Evolutionary conservation across 2,888 invertebrate genomes (phyloP).

Genomic region (Nematopogon swammerdamellus): DNA sequence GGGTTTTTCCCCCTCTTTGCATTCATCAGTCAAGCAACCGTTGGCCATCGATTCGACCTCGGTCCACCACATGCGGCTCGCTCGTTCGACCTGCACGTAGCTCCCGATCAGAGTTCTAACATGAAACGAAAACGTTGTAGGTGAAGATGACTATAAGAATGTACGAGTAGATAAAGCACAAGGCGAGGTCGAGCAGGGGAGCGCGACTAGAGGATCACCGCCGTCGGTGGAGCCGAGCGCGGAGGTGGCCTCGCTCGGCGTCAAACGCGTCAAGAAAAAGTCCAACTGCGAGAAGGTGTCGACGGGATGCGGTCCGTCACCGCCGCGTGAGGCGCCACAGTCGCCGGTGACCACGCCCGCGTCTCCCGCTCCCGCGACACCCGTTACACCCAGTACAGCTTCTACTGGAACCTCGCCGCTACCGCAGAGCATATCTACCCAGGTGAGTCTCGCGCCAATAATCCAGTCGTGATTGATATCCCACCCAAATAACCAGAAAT

Average conservation of each 20-base stretch:
- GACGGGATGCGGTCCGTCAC: slow-evolving; percentile 60
- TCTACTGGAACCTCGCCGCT: slow-evolving; percentile 84
- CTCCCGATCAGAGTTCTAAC: slow-evolving; percentile 6
- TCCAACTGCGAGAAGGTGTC: slow-evolving; percentile 29
- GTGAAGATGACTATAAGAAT: slow-evolving; percentile 1
- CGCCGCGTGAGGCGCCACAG: slow-evolving; percentile 20
- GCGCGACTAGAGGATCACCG: background rate
- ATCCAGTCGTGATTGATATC: no score
- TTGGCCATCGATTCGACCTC: no score
- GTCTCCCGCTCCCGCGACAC: slow-evolving; percentile 15
- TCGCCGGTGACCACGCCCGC: no score
- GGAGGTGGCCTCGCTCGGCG: background rate
- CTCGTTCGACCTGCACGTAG: no score
- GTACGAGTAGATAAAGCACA: background rate
- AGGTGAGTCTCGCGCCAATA: slow-evolving; percentile 44
- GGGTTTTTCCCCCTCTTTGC: no score
- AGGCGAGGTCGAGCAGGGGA: background rate
- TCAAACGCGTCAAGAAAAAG: background rate
- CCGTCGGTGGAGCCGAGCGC: background rate
- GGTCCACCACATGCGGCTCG: no score
- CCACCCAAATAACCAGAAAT: no score
- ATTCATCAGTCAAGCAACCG: no score
- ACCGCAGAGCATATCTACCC: slow-evolving; percentile 83
- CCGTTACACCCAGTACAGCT: slow-evolving; percentile 14
- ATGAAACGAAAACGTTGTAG: slow-evolving; percentile 4